Percentiles rank a stretch among this genome's conserved stretches.
Conservation (phyloP, 1,140 invertebrate species). For the Drosophila bifasciata region DNA sequence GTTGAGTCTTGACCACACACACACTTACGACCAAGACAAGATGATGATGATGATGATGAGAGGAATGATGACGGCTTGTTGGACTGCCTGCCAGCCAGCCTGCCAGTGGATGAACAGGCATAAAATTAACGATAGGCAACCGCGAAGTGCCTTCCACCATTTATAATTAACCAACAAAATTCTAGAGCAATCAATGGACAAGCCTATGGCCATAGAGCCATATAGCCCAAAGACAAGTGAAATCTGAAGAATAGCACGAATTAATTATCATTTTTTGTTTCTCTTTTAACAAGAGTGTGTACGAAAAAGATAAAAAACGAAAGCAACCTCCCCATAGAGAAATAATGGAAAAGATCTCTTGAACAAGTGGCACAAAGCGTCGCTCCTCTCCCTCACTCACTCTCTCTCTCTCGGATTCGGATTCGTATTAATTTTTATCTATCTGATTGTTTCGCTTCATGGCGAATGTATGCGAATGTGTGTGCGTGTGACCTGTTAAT, state of each 20-base stretch:
- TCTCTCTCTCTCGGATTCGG: constrained; percentile 12
- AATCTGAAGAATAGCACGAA: constrained; percentile 63
- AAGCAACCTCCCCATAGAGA: constrained; percentile 1
- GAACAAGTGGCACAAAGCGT: constrained; percentile 66
- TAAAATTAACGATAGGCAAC: constrained; percentile 47
- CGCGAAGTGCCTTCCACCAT: constrained; percentile 27
- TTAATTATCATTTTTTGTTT: constrained; percentile 56
- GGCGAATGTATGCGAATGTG: constrained; percentile 18
- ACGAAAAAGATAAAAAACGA: constrained; percentile 30
- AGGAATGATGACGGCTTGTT: constrained; percentile 7
- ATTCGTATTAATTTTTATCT: constrained; percentile 33
- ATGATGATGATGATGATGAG: constrained; percentile 4
- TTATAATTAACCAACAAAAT: constrained; percentile 71
- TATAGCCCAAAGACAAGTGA: constrained; percentile 73
- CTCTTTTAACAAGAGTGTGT: background rate
- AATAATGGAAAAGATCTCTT: constrained; percentile 64
- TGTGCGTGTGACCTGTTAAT: constrained; percentile 76
- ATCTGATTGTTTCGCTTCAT: constrained; percentile 20
- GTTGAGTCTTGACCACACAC: constrained; percentile 72
- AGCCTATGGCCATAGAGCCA: constrained; percentile 15
- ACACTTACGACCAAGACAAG: constrained; percentile 24
- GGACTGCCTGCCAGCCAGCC: constrained; percentile 8
- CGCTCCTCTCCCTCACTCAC: background rate
- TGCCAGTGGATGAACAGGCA: constrained; percentile 59
- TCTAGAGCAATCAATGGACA: constrained; percentile 71